phyloP scores from a whole-genome alignment of 2,797 vertebrate genomes.

The Myotis daubentonii region DNA sequence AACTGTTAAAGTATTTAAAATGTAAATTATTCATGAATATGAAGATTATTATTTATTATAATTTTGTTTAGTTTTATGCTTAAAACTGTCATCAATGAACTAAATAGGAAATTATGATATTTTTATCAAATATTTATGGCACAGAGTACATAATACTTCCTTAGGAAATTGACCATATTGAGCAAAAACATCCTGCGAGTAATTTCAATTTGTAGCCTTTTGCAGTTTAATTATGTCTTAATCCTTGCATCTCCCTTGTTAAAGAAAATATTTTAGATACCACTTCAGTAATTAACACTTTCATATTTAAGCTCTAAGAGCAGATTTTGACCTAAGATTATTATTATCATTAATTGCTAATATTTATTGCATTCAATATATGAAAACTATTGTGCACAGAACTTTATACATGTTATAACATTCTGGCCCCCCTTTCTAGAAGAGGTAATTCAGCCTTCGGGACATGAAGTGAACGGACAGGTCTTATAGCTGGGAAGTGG shows the following conservation, averaged over 20 bases:
- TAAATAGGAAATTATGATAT: constrained; percentile 28
- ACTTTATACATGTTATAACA: background rate
- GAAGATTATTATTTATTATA: constrained; percentile 15
- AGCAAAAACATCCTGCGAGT: background rate
- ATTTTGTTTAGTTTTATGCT: background rate
- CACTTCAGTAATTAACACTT: background rate
- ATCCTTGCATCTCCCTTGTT: constrained; percentile 33
- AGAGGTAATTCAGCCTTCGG: constrained; percentile 11
- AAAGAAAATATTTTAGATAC: constrained; percentile 37
- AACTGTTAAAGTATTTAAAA: background rate
- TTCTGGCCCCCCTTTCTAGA: background rate
- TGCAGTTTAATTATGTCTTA: constrained; percentile 41
- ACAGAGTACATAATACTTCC: background rate
- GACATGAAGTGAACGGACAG: background rate
- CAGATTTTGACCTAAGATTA: background rate
- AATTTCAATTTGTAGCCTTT: constrained; percentile 38
- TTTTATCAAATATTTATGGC: constrained; percentile 30
- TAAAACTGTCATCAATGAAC: background rate
- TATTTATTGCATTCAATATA: background rate
- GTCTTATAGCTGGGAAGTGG: background rate
- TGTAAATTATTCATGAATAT: constrained; percentile 33
- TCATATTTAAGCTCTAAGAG: constrained; percentile 4
- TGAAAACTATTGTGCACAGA: background rate
- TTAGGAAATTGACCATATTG: constrained; percentile 34
- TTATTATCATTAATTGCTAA: constrained; percentile 26